Evolutionary conservation across 1,140 invertebrate species (phyloP), one percentile per base, ranked within the genome.

Genomic region (Magallana angulata): DNA sequence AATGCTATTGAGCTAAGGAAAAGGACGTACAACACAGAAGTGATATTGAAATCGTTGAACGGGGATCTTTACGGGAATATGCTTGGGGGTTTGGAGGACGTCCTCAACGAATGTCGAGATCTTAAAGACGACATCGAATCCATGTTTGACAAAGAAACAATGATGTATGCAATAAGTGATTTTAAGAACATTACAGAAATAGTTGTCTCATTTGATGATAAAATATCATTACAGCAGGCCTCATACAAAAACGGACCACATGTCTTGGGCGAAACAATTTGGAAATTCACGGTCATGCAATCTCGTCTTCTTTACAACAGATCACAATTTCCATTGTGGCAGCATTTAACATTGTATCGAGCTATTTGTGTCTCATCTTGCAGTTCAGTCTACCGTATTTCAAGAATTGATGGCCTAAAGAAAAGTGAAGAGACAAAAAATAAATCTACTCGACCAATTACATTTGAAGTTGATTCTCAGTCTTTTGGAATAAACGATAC

Each of bases 401-500:
- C 85, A n/a, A 71, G 24, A 12, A 71, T 71, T 24, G 16, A 58
- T 59, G 18, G 9, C 18, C 5, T 11, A 16, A 14, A 60, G 62
- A 14, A 48, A 59, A 16, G 48, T 18, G 1, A 58, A 64, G 16
- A 18, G 62, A 48, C 14, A 57, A 9, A 68, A 56, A 24, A 87
- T 1, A 56, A 84, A 84, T 8, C n/a, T 24, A 18, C n/a, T 14
- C 7, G 24, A 57, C 7, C 64, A 30, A 24, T 76, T 11, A 84
- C 86, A 30, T 56, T 87, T 18, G 86, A 87, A 59, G 24, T 87
- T 1, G 86, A 87, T 24, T 87, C 62, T 57, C 64, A 57, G 11
- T 87, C 86, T 12, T 87, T 87, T 71, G 82, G 82, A 84, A 84
- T 60, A 24, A 84, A 57, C 12, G 82, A 87, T 64, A 14, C n/a